Base-by-base conservation (phyloP, 2,797 vertebrate genomes). In the Anguilla pacifica region DNA sequence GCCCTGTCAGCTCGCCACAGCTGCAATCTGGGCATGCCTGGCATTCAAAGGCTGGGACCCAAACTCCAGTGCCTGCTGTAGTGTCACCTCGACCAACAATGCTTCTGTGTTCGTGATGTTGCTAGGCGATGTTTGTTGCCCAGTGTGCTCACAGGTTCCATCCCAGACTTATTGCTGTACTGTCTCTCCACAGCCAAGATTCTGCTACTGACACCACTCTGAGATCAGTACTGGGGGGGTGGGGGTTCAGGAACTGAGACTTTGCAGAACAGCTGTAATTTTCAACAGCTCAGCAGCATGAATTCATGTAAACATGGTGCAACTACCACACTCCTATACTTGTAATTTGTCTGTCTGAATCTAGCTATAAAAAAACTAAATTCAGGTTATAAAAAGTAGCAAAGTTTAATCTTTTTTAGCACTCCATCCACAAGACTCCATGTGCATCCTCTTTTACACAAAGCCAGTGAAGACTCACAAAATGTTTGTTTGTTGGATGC, bases 181-280 rank as follows among this genome's bases (percentile, higher is more conserved):
- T 28, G 13, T 31, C 59, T n/a, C 19, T 10, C 64, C 22, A 22
- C 51, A 39, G 55, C 51, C 31, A 46, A 59, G n/a, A 39, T 55
- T 74, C 67, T 28, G 10, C 49, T 15, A 3, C 83, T 83, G 46
- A 83, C 82, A n/a, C 49, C 70, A 22, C 61, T 57, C 70, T 11
- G 7, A 49, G 25, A 28, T 51, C 64, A 77, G 43, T 22, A 72
- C 31, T 55, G 25, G 43, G 7, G 53, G 11, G 55, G 70, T 22
- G 25, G 4, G 3, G 74, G 74, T 31, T 11, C 11, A 10, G n/a
- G 64, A n/a, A 28, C 25, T n/a, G 6, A 53, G 43, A 19, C 9
- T 49, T 51, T 49, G 49, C 17, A 25, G 46, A 39, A 86, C 46
- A 77, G 85, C 85, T 86, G n/a, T 39, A 25, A 77, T 35, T 86